Evolutionary conservation across 1,140 invertebrate species (phyloP).

Genomic region (Sycophila sp.): DNA sequence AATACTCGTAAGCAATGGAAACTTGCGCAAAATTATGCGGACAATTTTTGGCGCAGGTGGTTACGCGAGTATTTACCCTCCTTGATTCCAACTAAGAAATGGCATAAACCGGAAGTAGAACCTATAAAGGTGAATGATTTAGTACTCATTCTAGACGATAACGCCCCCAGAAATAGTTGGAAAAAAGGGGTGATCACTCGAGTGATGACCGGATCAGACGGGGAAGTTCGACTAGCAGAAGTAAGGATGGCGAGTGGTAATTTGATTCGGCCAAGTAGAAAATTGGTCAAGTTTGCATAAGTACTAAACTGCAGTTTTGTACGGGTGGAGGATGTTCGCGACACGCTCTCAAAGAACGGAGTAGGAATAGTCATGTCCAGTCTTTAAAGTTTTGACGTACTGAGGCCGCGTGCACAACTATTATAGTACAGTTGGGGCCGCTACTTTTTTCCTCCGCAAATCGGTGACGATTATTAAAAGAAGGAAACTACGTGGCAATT

Average conservation of each 20-base stretch:
- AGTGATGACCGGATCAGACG: neutral
- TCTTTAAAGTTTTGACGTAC: too few relatives aligned
- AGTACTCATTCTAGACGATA: neutral
- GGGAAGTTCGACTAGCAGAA: neutral
- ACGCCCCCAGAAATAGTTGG: neutral
- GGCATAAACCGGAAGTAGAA: neutral
- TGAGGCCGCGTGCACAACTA: too few relatives aligned
- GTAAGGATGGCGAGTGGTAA: neutral
- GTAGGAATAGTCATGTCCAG: too few relatives aligned
- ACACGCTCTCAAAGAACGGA: neutral
- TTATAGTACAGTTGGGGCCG: too few relatives aligned
- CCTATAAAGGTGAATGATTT: neutral
- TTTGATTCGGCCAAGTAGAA: neutral
- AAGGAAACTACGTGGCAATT: too few relatives aligned
- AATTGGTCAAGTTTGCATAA: neutral
- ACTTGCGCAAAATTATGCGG: neutral
- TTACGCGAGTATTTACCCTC: neutral
- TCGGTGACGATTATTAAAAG: too few relatives aligned
- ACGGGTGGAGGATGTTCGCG: neutral
- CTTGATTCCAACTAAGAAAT: neutral
- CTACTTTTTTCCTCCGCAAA: too few relatives aligned
- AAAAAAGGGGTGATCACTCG: neutral
- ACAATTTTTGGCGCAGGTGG: neutral
- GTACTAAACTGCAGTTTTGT: neutral
- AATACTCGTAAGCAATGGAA: neutral